These are phyloP conservation scores for Adrianichthys oophorus DNA, from an alignment of 2,797 vertebrate species.

Conservation along the genomic window DNA sequence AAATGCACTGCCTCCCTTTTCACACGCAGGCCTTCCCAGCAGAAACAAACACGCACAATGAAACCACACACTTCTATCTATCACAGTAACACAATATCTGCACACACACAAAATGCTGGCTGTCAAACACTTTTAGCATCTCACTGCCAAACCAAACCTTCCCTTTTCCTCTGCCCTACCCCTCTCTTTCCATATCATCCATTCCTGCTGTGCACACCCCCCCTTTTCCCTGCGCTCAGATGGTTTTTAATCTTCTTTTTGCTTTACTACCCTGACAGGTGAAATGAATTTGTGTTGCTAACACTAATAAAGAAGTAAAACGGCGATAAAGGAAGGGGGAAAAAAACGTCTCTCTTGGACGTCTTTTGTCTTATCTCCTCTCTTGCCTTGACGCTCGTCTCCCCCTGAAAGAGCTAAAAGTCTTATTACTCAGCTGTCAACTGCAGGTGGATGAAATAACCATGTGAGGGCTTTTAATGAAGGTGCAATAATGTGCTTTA, in stretches of 20 bases:
- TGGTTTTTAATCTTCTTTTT: slow-evolving; percentile 3
- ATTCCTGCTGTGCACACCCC: background rate
- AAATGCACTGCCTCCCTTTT: slow-evolving; percentile 17
- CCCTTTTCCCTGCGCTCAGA: slow-evolving; percentile 2
- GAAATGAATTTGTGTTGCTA: slow-evolving; percentile 19
- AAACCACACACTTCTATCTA: background rate
- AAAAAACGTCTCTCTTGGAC: slow-evolving; percentile 12
- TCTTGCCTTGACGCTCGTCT: slow-evolving; percentile 12
- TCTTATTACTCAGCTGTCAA: slow-evolving; percentile 43
- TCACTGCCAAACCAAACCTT: slow-evolving; percentile 43
- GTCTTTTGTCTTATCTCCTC: slow-evolving; percentile 36
- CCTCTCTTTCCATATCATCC: background rate
- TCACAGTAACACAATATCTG: slow-evolving; percentile 4
- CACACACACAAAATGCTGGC: slow-evolving; percentile 11
- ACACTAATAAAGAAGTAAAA: slow-evolving; percentile 24
- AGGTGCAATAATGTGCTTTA: slow-evolving; percentile 12
- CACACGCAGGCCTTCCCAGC: slow-evolving; percentile 20
- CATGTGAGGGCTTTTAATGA: slow-evolving; percentile 12
- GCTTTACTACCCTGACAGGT: slow-evolving; percentile 9
- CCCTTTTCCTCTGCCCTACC: background rate
- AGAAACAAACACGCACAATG: slow-evolving; percentile 7
- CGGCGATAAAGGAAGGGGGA: slow-evolving; percentile 10
- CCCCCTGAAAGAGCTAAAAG: slow-evolving; percentile 24
- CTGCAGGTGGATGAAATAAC: slow-evolving; percentile 22
- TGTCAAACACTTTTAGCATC: slow-evolving; percentile 33